A percentile compares a stretch with the other conserved stretches of the same genome.
Conservation (phyloP, 2,113 vertebrate species). For the Labeo catla region DNA sequence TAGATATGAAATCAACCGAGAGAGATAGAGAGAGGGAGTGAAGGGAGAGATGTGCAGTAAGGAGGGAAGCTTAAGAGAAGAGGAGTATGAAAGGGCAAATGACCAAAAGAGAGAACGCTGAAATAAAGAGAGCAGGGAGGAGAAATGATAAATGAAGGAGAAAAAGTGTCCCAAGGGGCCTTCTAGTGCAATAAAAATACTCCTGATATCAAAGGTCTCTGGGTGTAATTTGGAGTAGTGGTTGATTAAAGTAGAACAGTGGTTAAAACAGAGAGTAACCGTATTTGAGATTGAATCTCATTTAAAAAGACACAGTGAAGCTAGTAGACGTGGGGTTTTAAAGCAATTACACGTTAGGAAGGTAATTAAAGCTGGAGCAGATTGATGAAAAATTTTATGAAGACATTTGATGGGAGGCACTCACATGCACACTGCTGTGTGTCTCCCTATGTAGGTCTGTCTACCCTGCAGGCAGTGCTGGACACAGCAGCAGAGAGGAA, state of each 20-base stretch:
- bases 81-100: conserved; percentile 16
- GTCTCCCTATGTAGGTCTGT: conserved; percentile 80
- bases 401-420: background rate
- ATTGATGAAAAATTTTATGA: background rate
- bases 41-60: background rate
- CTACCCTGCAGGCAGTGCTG: conserved; percentile 91
- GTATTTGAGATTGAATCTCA: conserved; percentile 38
- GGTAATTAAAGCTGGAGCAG: background rate
- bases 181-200: conserved; percentile 14
- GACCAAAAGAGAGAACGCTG: conserved; percentile 3
- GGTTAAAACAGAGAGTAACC: conserved; percentile 28
- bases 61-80: background rate
- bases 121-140: conserved; percentile 9
- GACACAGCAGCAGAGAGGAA: conserved; percentile 96
- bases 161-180: conserved; percentile 18
- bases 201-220: background rate
- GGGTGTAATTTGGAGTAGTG: conserved; percentile 30
- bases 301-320: conserved; percentile 35
- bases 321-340: background rate
- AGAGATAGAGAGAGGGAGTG: conserved; percentile 14
- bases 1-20: conserved; percentile 61
- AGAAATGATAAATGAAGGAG: conserved; percentile 31
- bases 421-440: background rate
- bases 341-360: background rate
- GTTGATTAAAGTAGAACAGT: conserved; percentile 38